These are phyloP conservation scores for Crenichthys baileyi DNA, from an alignment of 2,797 vertebrate genomes.

Conservation along the genomic window DNA sequence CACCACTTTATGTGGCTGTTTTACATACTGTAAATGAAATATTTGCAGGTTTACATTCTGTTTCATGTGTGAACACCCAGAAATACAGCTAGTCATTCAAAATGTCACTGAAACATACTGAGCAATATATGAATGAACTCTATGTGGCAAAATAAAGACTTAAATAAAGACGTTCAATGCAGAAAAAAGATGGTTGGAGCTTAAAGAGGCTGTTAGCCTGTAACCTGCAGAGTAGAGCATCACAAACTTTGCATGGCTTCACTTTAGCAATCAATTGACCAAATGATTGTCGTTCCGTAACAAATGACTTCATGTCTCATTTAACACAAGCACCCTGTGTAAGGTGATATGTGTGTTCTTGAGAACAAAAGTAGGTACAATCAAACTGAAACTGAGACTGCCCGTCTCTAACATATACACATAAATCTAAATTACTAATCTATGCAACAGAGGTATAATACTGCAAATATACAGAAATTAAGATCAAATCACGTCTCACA, in stretches of 20 bases:
- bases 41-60: not conserved
- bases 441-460: not conserved
- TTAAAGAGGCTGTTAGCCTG: not conserved
- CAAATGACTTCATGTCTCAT: not conserved
- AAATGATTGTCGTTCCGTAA: conserved; percentile 4
- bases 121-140: no score
- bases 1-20: not conserved
- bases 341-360: not conserved
- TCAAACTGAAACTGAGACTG: not conserved
- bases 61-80: not conserved
- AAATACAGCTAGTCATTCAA: not conserved
- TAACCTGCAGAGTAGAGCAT: not conserved
- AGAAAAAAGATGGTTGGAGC: not conserved
- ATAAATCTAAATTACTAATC: not conserved
- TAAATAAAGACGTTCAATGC: no score
- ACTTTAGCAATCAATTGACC: conserved; percentile 48
- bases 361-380: not conserved
- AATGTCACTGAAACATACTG: not conserved
- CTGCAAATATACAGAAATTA: not conserved
- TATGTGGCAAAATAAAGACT: not conserved
- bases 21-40: not conserved
- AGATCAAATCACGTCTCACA: not conserved
- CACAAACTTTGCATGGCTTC: conserved; percentile 57
- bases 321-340: not conserved
- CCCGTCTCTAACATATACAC: not conserved